phyloP scores from a whole-genome alignment of 2,797 vertebrate genomes.

The Lepus townsendii region DNA sequence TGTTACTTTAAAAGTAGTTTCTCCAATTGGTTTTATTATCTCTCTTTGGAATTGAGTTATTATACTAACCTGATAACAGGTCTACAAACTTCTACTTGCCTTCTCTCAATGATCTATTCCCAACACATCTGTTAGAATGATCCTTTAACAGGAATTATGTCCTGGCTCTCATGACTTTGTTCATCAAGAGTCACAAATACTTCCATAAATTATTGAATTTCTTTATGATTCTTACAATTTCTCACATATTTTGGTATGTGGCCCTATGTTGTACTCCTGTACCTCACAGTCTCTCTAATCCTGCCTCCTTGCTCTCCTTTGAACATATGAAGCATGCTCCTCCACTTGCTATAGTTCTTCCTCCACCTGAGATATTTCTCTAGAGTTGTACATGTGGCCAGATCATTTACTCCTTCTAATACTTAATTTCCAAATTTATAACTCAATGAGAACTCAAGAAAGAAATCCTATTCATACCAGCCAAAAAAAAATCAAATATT shows the following conservation, averaged over 20 bases:
- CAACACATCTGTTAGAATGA: neutral
- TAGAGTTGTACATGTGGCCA: neutral
- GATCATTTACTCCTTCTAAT: neutral
- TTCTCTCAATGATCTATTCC: neutral
- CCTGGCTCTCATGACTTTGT: neutral
- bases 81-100: neutral
- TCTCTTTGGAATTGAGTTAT: neutral
- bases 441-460: neutral
- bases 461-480: too few species aligned
- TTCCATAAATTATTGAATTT: neutral
- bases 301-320: neutral
- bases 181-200: neutral
- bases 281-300: neutral
- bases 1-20: neutral
- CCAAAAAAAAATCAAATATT: too few species aligned
- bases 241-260: neutral
- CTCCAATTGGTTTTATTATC: neutral
- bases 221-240: neutral
- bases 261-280: neutral
- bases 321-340: neutral
- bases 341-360: neutral
- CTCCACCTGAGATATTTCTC: neutral
- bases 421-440: neutral
- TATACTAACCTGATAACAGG: neutral
- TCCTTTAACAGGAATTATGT: neutral